Percentiles rank a stretch among this genome's conserved stretches.
Evolutionary conservation across 2,888 invertebrate species (phyloP).

Genomic region (Gnatocerus cornutus): DNA sequence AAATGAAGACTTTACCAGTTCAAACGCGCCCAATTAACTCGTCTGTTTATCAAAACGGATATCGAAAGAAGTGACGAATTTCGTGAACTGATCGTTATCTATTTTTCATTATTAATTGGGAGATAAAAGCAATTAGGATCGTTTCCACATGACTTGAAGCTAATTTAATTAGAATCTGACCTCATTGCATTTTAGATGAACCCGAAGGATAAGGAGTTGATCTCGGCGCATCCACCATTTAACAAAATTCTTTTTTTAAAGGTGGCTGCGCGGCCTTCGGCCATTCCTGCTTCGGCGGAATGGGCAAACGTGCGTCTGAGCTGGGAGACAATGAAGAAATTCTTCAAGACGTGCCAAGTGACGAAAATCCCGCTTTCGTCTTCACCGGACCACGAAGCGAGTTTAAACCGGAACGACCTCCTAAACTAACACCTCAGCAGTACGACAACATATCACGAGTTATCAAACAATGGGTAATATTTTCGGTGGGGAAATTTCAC

Average conservation of each 20-base stretch:
- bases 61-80: slow-evolving; percentile 34
- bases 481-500: not conserved
- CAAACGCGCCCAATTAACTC: slow-evolving; percentile 36
- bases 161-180: slow-evolving; percentile 33
- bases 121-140: slow-evolving; percentile 42
- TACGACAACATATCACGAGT: slow-evolving; percentile 66
- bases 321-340: slow-evolving; percentile 66
- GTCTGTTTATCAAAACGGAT: slow-evolving; percentile 24
- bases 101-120: slow-evolving; percentile 40
- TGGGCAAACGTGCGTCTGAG: slow-evolving; percentile 77
- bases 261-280: slow-evolving; percentile 83
- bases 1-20: slow-evolving; percentile 42
- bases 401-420: slow-evolving; percentile 52
- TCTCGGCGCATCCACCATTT: too few species aligned
- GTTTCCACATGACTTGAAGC: not conserved
- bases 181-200: slow-evolving; percentile 31
- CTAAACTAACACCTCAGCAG: slow-evolving; percentile 58
- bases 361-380: slow-evolving; percentile 60
- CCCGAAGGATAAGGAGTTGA: not conserved
- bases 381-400: slow-evolving; percentile 62
- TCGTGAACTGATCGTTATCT: slow-evolving; percentile 33
- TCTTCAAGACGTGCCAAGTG: slow-evolving; percentile 58
- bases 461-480: slow-evolving; percentile 70
- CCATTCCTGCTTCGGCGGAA: slow-evolving; percentile 84
- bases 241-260: too few species aligned